Percentiles rank a stretch among this genome's conserved stretches.
These are phyloP conservation scores for crab-eating macaque (Macaca fascicularis) DNA, from an alignment of 2,113 vertebrate species.

Conservation along the genomic window DNA sequence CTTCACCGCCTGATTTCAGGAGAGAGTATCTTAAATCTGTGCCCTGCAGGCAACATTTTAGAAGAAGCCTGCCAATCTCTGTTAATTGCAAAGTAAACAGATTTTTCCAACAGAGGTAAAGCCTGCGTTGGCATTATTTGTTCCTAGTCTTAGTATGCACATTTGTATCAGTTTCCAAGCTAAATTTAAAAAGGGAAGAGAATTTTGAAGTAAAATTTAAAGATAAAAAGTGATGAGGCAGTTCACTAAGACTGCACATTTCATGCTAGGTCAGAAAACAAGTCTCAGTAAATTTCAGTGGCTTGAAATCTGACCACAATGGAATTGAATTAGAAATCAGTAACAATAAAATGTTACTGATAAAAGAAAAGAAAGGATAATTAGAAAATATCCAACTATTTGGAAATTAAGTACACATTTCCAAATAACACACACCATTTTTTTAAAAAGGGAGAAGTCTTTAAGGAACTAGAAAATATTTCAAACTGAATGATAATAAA, in stretches of 20 bases:
- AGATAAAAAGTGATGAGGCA: neutral
- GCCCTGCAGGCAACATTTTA: slow-evolving; percentile 1
- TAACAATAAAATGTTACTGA: neutral
- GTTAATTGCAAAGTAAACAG: slow-evolving; percentile 10
- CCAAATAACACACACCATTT: neutral
- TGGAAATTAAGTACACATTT: slow-evolving; percentile 13
- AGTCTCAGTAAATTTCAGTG: neutral
- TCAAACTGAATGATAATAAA: slow-evolving; percentile 14
- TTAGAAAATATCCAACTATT: neutral
- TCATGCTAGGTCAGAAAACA: neutral
- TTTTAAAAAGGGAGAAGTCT: neutral
- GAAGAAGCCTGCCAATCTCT: neutral
- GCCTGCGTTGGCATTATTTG: neutral
- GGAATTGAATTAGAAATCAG: neutral
- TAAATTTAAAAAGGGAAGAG: neutral
- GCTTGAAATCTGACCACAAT: neutral
- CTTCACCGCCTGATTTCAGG: slow-evolving; percentile 15
- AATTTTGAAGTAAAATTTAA: neutral
- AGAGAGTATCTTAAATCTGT: slow-evolving; percentile 24
- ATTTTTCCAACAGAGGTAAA: neutral
- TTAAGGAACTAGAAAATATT: neutral
- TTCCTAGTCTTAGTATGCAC: neutral
- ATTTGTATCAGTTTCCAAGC: neutral
- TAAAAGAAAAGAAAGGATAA: neutral
- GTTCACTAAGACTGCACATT: neutral